Base-by-base conservation (phyloP, 2,113 vertebrate species). In the Lepus timidus region DNA sequence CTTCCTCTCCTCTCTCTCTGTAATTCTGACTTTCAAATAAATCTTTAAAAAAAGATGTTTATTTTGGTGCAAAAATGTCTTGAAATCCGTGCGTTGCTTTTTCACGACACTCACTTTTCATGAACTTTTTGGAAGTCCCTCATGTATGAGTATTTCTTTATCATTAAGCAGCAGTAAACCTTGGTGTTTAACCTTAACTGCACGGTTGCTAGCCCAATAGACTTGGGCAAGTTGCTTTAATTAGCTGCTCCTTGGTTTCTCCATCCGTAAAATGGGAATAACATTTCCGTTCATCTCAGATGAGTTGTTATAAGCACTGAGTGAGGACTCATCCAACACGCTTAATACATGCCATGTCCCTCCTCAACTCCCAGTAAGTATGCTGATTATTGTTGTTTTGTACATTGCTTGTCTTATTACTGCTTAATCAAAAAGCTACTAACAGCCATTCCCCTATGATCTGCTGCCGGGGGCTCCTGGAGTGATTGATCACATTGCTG, bases 131-230 rank as follows among this genome's bases (percentile, higher is more conserved):
- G 44, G 44, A 44, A 44, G 36, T 14, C 9, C 1, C n/a, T 33
- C 0, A 1, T 1, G 17, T 3, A 23, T 3, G 6, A 6, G 0
- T 5, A 17, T 64, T n/a, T 52, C 36, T 52, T 44, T 61, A 25
- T 22, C 4, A 27, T 8, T 39, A 27, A 73, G 64, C 6, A 70
- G 51, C 14, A 62, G 71, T 23, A 14, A 1, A n/a, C 12, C 7
- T 23, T 1, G 8, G n/a, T 0, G 33, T 4, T 27, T 33, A 4
- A 1, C 8, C 79, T 31, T 11, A 8, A 65, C 25, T 52, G 27
- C 29, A 4, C 2, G 55, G 19, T 22, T 4, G 74, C 22, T 55
- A 16, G 79, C 22, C 76, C 44, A 19, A 58, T 7, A 14, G 1
- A 22, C 4, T 22, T 23, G 9, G 31, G 55, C 58, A 31, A 23